Evolutionary conservation across 2,888 invertebrate genomes (phyloP), one percentile per base, ranked within the genome.

Genomic region (Ennomos erosarius): DNA sequence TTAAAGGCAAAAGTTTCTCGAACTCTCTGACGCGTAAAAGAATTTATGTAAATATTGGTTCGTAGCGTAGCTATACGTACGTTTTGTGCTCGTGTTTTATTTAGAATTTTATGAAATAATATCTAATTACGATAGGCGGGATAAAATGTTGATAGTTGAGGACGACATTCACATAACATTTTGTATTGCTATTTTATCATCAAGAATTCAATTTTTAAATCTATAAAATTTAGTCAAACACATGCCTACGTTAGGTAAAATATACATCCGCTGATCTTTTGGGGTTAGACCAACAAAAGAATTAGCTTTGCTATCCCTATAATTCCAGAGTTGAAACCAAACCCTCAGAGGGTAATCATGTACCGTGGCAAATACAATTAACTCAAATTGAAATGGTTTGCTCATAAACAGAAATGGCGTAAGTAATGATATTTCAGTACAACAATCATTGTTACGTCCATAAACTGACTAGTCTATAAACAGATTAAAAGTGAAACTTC

Each of bases 381-480:
- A 76, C 75, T 81, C 72, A 74, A 79, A 80, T 81, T 78, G 76
- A 75, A 78, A 76, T 50, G 58, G 74, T 77, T 80, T 78, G 78
- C 79, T 80, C 76, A 75, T 76, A 76, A 80, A 78, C 75, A 75
- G 74, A 74, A 78, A 74, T 75, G 68, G 64, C 60, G 62, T 71
- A 69, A 75, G 26, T 73, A 73, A 66, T 72, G 71, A 72, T 74
- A 74, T 76, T 71, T 73, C 65, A 46, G 36, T 60, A n/a, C n/a
- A 69, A 67, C 70, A 78, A 43, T 58, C 37, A 57, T 52, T 26
- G 6, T 26, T 26, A 26, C 26, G 26, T 26, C 26, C 26, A 26
- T 26, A 26, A 26, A 4, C 26, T 26, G 26, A 26, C 26, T 26
- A 26, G 53, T 42, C 26, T 52, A 16, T 56, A 39, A 54, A 47